Base-by-base conservation (phyloP, 2,113 vertebrate species). In the Stigmatopora argus region DNA sequence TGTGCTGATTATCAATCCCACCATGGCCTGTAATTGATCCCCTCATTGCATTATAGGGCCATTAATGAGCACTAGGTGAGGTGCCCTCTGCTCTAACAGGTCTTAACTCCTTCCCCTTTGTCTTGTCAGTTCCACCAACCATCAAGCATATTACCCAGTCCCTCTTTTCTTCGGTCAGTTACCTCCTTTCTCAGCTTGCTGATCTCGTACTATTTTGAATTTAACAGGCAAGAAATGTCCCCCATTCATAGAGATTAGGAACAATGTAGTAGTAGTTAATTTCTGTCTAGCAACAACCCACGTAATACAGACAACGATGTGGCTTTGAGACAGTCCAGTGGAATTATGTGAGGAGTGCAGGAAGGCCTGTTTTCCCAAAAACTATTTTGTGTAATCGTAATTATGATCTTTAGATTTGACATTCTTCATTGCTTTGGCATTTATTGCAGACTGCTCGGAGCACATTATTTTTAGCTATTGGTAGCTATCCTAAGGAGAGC, bases 21-120 rank as follows among this genome's bases (percentile, higher is more conserved):
- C 73, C 72, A 73, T 62, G 68, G 78, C 78, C 76, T 71, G 79
- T 80, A 81, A 85, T 79, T 89, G 77, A 90, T 88, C 87, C 80
- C 74, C 85, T 88, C 82, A 79, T 52, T 77, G 83, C 77, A 73
- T 75, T 74, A 77, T 35, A 67, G 58, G 67, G 69, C 52, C 59
- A 82, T 69, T 71, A 81, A 73, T 55, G 65, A 71, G 69, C 85
- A 57, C 74, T 81, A 83, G 86, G 79, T 87, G 83, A 83, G 73
- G 44, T 85, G 81, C 85, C 85, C 78, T 77, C 69, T 78, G 67
- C 51, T 57, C 78, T 62, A 14, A 21, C 46, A 62, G 64, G 62
- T 69, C 73, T 82, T 67, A 62, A 62, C 66, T 23, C 66, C 64
- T 18, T 17, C 48, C 11, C 12, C 1, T 19, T 78, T 74, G 76